Conservation (phyloP, 2,113 vertebrate genomes). For the Vombatus ursinus region DNA sequence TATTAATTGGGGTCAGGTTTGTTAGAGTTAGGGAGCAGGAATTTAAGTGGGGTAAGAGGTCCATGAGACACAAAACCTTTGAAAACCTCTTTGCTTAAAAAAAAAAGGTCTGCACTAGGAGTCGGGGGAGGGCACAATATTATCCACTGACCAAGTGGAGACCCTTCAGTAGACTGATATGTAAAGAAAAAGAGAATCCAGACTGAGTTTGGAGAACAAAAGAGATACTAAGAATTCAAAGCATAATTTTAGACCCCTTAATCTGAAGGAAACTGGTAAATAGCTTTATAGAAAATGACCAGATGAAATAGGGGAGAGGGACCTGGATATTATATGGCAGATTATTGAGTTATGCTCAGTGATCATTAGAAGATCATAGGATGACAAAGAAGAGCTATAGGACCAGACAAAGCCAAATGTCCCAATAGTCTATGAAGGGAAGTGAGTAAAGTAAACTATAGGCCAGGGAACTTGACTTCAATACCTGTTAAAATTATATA, state of each 20-base stretch:
- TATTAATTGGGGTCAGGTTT: not conserved
- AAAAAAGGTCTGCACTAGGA: not conserved
- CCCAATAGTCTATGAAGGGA: not conserved
- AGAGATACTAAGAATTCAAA: not conserved
- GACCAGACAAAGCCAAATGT: not conserved
- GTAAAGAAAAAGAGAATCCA: not conserved
- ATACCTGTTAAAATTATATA: not conserved
- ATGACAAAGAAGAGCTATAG: not conserved
- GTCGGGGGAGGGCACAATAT: not conserved
- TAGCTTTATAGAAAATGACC: not conserved
- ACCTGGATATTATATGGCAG: not conserved
- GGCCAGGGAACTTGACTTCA: not conserved
- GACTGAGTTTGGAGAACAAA: not conserved
- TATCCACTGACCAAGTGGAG: not conserved
- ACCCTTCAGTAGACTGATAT: not conserved
- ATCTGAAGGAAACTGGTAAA: not conserved
- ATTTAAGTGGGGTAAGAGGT: not conserved
- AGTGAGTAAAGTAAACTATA: not conserved
- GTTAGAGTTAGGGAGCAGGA: not conserved
- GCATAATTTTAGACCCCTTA: not conserved
- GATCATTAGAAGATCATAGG: not conserved
- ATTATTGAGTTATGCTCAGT: not conserved
- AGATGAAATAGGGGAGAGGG: not conserved
- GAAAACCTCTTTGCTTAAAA: not conserved
- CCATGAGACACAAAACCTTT: too few species aligned